Evolutionary conservation across 2,113 vertebrate species (phyloP), one percentile per base, ranked within the genome.

Genomic region (Elephantulus edwardii): DNA sequence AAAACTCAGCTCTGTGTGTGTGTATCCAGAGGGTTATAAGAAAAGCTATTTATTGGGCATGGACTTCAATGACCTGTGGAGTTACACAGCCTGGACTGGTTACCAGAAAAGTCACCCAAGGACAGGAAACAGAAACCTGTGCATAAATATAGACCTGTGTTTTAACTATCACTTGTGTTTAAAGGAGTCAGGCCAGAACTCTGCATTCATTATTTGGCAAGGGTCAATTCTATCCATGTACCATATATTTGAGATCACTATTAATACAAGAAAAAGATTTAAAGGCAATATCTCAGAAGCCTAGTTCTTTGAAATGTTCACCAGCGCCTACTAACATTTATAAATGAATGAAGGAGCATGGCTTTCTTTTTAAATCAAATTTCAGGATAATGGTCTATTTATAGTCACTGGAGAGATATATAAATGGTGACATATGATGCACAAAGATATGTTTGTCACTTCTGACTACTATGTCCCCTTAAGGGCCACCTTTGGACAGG

Each of bases 121-220:
- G 19, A 82, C 38, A 79, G 66, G 40, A 86, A 83, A 75, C 60
- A 72, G 1, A 82, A 86, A 50, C 26, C 56, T 87, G 19, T 74
- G 48, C 13, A 20, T 71, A 88, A 82, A 78, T 71, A 71, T 20
- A 85, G 52, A 81, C 64, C 28, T 1, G 6, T 28, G 13, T 71
- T 91, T n/a, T 88, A 88, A 90, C 44, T 60, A 88, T 46, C n/a
- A 40, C 7, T 38, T 54, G 35, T 64, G 30, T 40, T 91, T 82
- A 81, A 74, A 93, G 28, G 60, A 28, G 70, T n/a, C 83, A 44
- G 50, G 44, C 30, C 26, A 88, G 62, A 72, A 62, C n/a, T n/a
- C n/a, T n/a, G 77, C 44, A 40, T 85, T 26, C 54, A 40, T 19
- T 19, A 75, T 62, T 46, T 52, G 68, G 44, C n/a, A 58, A 58